phyloP scores from a whole-genome alignment of 2,113 vertebrate genomes.

The Hippocampus mohnikei region DNA sequence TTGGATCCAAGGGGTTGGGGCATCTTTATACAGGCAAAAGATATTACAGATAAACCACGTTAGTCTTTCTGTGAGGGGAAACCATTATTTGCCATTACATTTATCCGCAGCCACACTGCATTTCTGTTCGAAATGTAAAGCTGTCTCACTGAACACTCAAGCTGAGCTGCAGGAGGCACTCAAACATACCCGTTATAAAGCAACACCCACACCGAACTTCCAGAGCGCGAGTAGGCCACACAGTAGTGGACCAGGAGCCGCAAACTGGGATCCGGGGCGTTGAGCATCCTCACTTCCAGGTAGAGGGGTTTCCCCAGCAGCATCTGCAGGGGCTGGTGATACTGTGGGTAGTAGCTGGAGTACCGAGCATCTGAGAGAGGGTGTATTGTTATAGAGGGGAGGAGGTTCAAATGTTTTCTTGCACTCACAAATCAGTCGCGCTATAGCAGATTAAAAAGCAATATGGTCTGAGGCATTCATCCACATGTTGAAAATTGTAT shows the following conservation, averaged over 20 bases:
- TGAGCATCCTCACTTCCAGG: slow-evolving; percentile 73
- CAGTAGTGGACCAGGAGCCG: slow-evolving; percentile 75
- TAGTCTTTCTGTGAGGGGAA: background rate
- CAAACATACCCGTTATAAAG: slow-evolving; percentile 72
- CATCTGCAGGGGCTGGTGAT: slow-evolving; percentile 71
- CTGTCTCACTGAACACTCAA: background rate
- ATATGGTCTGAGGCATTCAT: background rate
- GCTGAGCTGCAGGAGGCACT: background rate
- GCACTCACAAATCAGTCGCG: background rate
- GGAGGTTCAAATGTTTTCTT: slow-evolving; percentile 4
- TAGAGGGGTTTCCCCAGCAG: slow-evolving; percentile 71
- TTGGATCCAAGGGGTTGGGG: slow-evolving; percentile 70
- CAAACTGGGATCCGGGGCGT: slow-evolving; percentile 63
- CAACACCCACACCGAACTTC: slow-evolving; percentile 71
- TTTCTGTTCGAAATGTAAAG: background rate
- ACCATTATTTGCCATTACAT: background rate
- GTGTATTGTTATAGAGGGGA: background rate
- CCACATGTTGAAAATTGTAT: background rate
- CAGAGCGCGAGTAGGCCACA: slow-evolving; percentile 74
- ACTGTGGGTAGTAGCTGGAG: slow-evolving; percentile 68
- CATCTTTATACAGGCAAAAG: slow-evolving; percentile 51
- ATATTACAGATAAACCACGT: background rate
- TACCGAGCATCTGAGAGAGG: slow-evolving; percentile 60
- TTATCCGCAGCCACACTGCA: background rate
- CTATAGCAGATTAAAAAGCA: background rate